phyloP scores from a whole-genome alignment of 2,113 vertebrate genomes.

The Mobula birostris region DNA sequence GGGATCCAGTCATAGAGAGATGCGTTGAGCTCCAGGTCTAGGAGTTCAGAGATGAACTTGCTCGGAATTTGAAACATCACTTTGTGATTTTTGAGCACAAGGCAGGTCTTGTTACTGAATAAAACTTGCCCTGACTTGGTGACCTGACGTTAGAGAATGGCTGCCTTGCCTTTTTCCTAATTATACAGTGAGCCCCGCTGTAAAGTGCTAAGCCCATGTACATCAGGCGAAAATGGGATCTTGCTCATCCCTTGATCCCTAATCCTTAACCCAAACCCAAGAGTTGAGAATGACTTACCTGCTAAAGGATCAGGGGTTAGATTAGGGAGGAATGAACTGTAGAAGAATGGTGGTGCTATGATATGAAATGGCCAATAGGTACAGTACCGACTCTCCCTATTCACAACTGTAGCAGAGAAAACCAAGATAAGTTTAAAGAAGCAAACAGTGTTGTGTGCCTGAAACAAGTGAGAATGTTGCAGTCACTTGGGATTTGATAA shows the following conservation, averaged over 20 bases:
- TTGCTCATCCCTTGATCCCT: too few species aligned
- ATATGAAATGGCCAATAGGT: too few species aligned
- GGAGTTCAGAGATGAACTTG: too few species aligned
- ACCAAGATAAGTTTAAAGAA: background rate
- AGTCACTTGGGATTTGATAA: background rate
- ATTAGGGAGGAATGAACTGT: too few species aligned
- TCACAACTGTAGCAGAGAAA: background rate
- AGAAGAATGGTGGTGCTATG: too few species aligned
- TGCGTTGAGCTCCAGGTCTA: too few species aligned
- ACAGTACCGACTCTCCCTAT: background rate
- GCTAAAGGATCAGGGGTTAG: background rate
- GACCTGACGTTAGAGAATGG: background rate
- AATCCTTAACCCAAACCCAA: background rate
- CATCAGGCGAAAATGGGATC: background rate
- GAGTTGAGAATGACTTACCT: background rate
- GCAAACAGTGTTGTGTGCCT: background rate
- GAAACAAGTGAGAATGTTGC: background rate
- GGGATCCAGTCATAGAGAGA: too few species aligned
- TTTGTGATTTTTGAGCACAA: too few species aligned
- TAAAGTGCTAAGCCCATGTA: background rate
- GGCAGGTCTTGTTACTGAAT: background rate
- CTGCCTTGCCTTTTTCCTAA: background rate
- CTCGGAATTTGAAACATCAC: too few species aligned
- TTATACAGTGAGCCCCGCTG: background rate
- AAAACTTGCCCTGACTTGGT: background rate